Evolutionary conservation across 2,888 invertebrate species (phyloP).

Genomic region (Pollenia amentaria): DNA sequence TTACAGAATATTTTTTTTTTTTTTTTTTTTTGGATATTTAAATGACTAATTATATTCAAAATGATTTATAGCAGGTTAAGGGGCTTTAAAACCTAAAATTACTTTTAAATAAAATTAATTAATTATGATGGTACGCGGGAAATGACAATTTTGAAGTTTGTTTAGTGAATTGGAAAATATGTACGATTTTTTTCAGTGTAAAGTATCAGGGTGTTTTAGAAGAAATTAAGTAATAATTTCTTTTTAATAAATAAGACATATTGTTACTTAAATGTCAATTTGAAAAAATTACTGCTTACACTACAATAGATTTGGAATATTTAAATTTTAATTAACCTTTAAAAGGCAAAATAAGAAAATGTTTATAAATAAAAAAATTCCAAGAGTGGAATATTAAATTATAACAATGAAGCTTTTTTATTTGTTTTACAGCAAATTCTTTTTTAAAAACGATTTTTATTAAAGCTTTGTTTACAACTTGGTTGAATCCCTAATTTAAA

Average conservation of each 20-base stretch:
- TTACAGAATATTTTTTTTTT: neutral
- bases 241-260: neutral
- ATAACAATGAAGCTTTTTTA: no score
- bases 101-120: slow-evolving; percentile 69
- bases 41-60: slow-evolving; percentile 71
- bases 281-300: neutral
- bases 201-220: neutral
- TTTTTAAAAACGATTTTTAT: no score
- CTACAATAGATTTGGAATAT: neutral
- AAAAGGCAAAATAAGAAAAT: no score
- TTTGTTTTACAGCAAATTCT: no score
- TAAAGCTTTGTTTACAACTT: no score
- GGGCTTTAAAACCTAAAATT: slow-evolving; percentile 58
- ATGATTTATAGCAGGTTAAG: slow-evolving; percentile 70
- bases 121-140: slow-evolving; percentile 62
- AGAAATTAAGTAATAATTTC: neutral
- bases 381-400: no score
- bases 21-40: slow-evolving; percentile 38
- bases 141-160: slow-evolving; percentile 50
- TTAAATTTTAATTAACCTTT: neutral
- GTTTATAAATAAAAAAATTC: no score
- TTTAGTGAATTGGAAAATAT: slow-evolving; percentile 19
- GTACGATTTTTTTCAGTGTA: no score
- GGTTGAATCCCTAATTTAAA: no score
- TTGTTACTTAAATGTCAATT: neutral